These are phyloP conservation scores for Mechanitis mazaeus DNA, from an alignment of 2,888 invertebrate species.

Conservation along the genomic window DNA sequence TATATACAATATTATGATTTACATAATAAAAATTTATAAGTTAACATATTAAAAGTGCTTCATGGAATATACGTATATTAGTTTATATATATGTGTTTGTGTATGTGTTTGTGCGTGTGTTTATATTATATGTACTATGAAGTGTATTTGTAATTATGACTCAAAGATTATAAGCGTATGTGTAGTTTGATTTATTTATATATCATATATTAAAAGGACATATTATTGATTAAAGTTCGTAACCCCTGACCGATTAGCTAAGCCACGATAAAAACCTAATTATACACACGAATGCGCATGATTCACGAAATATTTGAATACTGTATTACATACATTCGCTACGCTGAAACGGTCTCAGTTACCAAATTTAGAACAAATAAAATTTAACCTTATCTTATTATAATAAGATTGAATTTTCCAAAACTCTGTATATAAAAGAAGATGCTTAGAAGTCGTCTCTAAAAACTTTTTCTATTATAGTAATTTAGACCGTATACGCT, in stretches of 20 bases:
- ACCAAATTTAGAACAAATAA: conserved; percentile 25
- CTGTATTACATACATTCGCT: conserved; percentile 51
- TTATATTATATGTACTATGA: too few species aligned
- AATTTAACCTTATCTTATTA: conserved; percentile 23
- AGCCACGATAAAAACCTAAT: conserved; percentile 58
- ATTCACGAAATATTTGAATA: conserved; percentile 66
- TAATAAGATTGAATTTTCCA: conserved; percentile 26
- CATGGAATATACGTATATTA: too few species aligned
- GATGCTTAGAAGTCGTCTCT: conserved; percentile 46
- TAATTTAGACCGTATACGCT: conserved; percentile 23
- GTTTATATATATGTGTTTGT: too few species aligned
- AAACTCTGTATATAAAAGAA: conserved; percentile 41
- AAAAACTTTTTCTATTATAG: conserved; percentile 26
- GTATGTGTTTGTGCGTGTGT: too few species aligned
- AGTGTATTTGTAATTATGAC: too few species aligned
- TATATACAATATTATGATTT: too few species aligned
- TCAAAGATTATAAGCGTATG: too few species aligned
- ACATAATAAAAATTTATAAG: too few species aligned
- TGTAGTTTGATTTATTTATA: too few species aligned
- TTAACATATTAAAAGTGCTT: too few species aligned
- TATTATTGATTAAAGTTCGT: conserved; percentile 29
- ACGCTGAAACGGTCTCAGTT: conserved; percentile 42
- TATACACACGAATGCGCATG: conserved; percentile 65
- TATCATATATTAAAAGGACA: too few species aligned
- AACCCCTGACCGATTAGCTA: conserved; percentile 55